A percentile compares a stretch with the other conserved stretches of the same genome.
These are phyloP conservation scores for Plestiodon gilberti DNA, from an alignment of 2,113 vertebrate species.

Conservation along the genomic window DNA sequence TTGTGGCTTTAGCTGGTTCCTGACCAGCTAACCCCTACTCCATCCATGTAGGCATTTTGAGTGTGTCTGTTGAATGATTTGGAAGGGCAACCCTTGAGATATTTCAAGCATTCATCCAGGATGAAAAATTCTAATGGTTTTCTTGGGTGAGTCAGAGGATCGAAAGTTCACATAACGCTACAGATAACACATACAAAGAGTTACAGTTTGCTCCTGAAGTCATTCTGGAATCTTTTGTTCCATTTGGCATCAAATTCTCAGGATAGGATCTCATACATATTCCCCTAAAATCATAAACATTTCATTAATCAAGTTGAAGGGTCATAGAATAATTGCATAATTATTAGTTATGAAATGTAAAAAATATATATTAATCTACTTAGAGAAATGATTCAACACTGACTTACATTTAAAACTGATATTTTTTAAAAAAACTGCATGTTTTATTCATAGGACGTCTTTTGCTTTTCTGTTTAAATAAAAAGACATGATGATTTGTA, in stretches of 20 bases:
- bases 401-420: slow-evolving; percentile 57
- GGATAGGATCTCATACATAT: neutral
- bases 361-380: slow-evolving; percentile 27
- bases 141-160: neutral
- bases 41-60: too few species aligned
- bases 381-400: slow-evolving; percentile 49
- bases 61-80: too few species aligned
- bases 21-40: too few species aligned
- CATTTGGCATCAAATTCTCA: neutral
- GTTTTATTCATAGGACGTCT: slow-evolving; percentile 62
- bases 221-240: neutral
- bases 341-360: slow-evolving; percentile 53
- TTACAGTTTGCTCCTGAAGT: neutral
- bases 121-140: neutral
- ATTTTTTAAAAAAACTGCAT: slow-evolving; percentile 31
- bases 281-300: neutral
- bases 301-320: neutral
- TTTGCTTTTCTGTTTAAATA: slow-evolving; percentile 68
- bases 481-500: slow-evolving; percentile 73
- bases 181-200: neutral
- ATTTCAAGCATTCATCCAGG: too few species aligned
- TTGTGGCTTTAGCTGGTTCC: too few species aligned
- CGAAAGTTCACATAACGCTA: neutral
- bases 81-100: too few species aligned
- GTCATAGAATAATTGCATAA: slow-evolving; percentile 46